Evolutionary conservation across 2,888 invertebrate species (phyloP).

Genomic region (Dexiosoma caninum): DNA sequence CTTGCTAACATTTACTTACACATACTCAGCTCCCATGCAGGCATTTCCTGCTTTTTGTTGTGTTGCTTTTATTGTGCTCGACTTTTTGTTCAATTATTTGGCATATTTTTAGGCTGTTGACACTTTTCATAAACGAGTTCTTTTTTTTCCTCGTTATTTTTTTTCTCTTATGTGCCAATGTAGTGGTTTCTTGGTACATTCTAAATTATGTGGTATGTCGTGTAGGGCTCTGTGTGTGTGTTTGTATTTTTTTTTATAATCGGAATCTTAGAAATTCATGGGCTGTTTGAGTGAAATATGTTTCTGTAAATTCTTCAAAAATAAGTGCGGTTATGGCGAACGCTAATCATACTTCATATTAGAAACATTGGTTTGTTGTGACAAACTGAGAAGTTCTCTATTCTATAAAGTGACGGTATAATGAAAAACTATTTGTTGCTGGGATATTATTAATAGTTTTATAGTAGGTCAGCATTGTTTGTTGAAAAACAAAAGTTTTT

Average conservation of each 20-base stretch:
- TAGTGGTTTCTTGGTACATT: background rate
- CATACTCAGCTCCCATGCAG: background rate
- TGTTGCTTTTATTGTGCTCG: too few relatives aligned
- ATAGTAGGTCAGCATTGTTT: too few relatives aligned
- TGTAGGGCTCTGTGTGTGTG: background rate
- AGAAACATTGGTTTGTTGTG: too few relatives aligned
- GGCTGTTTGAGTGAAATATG: constrained; percentile 53
- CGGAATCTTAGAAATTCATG: constrained; percentile 47
- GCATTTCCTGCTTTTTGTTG: background rate
- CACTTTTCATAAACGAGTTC: constrained; percentile 37
- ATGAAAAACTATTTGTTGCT: too few relatives aligned
- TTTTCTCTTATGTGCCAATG: constrained; percentile 1
- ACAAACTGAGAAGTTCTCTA: too few relatives aligned
- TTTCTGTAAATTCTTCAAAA: constrained; percentile 41
- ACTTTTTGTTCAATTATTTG: too few relatives aligned
- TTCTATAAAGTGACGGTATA: too few relatives aligned
- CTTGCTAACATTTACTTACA: background rate
- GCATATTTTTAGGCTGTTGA: constrained; percentile 59
- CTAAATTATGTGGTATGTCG: constrained; percentile 4
- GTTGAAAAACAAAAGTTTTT: too few relatives aligned
- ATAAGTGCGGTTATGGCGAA: too few relatives aligned
- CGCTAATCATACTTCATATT: too few relatives aligned
- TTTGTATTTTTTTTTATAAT: background rate
- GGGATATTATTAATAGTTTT: too few relatives aligned
- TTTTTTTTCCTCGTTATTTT: background rate